A percentile compares a stretch with the other conserved stretches of the same genome.
Conservation (phyloP, 1,140 invertebrate species). For the Drosophila nigrodunni region DNA sequence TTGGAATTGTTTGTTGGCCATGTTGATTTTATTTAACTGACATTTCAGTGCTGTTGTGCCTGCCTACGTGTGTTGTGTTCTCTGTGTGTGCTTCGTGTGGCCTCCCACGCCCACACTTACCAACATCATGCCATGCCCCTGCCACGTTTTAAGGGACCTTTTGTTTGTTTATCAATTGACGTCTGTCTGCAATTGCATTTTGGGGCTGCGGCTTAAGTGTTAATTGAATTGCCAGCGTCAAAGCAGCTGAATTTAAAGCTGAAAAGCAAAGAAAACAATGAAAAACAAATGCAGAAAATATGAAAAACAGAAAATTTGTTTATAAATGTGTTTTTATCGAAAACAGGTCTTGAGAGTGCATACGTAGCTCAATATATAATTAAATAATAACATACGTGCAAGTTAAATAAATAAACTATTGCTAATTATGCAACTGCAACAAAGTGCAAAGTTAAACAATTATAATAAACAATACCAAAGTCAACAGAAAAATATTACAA, state of each 20-base stretch:
- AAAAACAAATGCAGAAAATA: conserved; percentile 13
- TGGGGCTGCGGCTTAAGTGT: conserved; percentile 59
- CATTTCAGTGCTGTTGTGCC: conserved; percentile 45
- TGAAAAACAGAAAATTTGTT: background rate
- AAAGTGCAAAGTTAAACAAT: conserved; percentile 39
- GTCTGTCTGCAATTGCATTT: conserved; percentile 59
- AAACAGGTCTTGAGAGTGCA: conserved; percentile 49
- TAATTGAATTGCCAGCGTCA: conserved; percentile 67
- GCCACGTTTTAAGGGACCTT: conserved; percentile 34
- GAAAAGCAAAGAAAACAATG: conserved; percentile 26
- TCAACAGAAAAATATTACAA: conserved; percentile 46
- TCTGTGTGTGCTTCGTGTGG: conserved; percentile 22
- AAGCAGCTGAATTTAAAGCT: conserved; percentile 42
- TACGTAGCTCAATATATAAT: conserved; percentile 35
- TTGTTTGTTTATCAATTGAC: conserved; percentile 75
- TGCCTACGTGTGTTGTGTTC: background rate
- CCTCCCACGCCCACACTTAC: conserved; percentile 33
- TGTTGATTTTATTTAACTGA: conserved; percentile 76
- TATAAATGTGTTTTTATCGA: background rate
- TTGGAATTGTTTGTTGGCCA: conserved; percentile 35
- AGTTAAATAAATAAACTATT: conserved; percentile 26
- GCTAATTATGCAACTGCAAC: conserved; percentile 75
- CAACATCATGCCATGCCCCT: background rate
- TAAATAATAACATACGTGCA: conserved; percentile 19
- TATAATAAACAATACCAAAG: conserved; percentile 42